Conservation (phyloP, 2,113 vertebrate species). For the Zootoca vivipara region DNA sequence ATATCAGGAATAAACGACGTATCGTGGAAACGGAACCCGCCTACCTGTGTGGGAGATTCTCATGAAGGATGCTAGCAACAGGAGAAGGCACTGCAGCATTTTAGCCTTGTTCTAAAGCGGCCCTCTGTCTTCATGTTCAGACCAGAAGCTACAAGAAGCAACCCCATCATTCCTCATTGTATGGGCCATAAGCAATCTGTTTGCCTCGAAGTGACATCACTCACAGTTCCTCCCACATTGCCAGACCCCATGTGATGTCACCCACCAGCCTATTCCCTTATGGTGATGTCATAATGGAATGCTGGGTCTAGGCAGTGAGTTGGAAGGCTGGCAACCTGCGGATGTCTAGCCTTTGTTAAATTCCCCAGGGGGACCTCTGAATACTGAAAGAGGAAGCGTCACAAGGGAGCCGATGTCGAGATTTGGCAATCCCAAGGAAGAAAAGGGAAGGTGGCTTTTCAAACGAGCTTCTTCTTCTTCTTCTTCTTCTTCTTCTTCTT, state of each 20-base stretch:
- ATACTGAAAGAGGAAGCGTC: neutral
- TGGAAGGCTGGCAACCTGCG: neutral
- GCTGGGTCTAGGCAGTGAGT: accelerated
- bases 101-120: neutral
- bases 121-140: accelerated
- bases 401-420: neutral
- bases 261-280: accelerated
- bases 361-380: too few relatives aligned
- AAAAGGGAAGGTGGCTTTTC: neutral
- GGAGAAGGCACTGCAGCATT: conserved; percentile 29
- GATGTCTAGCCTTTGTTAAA: too few relatives aligned
- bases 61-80: conserved; percentile 14
- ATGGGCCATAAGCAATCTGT: neutral
- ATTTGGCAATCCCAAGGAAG: too few relatives aligned
- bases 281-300: neutral
- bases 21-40: neutral
- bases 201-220: neutral
- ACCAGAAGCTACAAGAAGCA: accelerated
- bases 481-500: too few relatives aligned
- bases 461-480: too few relatives aligned
- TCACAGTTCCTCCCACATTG: neutral
- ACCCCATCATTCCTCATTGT: accelerated
- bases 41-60: neutral
- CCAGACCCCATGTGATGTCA: conserved; percentile 44
- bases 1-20: neutral